A percentile compares a stretch with the other conserved stretches of the same genome.
phyloP scores from a whole-genome alignment of 2,113 vertebrate genomes.

The Chamaetylas fuelleborni region DNA sequence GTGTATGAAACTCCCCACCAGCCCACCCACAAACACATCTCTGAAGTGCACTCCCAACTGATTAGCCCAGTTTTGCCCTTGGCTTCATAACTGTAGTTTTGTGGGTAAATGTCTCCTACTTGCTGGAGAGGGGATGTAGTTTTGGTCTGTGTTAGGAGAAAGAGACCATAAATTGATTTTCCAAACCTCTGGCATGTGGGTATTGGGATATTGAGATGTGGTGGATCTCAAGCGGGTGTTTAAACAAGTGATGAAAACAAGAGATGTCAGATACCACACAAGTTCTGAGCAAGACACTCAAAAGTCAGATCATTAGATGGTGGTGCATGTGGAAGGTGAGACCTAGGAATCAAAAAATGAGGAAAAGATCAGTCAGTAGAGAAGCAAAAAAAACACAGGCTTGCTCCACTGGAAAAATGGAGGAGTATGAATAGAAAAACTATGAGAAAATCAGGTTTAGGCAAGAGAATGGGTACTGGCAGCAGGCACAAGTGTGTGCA shows the following conservation, averaged over 20 bases:
- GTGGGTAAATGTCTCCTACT: neutral
- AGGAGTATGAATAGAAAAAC: neutral
- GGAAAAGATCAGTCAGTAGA: neutral
- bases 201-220: neutral
- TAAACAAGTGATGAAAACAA: neutral
- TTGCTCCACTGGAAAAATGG: neutral
- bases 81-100: neutral
- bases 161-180: neutral
- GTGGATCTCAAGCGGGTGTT: neutral
- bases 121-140: neutral
- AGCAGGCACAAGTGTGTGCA: neutral
- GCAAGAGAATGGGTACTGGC: neutral
- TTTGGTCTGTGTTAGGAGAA: neutral
- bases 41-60: neutral
- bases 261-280: neutral
- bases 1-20: neutral
- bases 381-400: neutral
- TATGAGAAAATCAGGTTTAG: neutral
- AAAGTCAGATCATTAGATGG: neutral
- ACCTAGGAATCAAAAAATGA: neutral
- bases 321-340: neutral
- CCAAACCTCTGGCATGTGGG: neutral
- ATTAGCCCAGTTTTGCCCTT: neutral
- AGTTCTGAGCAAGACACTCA: neutral
- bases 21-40: neutral